Evolutionary conservation across 1,140 invertebrate genomes (phyloP).

Genomic region (Vollenhovia emeryi): DNA sequence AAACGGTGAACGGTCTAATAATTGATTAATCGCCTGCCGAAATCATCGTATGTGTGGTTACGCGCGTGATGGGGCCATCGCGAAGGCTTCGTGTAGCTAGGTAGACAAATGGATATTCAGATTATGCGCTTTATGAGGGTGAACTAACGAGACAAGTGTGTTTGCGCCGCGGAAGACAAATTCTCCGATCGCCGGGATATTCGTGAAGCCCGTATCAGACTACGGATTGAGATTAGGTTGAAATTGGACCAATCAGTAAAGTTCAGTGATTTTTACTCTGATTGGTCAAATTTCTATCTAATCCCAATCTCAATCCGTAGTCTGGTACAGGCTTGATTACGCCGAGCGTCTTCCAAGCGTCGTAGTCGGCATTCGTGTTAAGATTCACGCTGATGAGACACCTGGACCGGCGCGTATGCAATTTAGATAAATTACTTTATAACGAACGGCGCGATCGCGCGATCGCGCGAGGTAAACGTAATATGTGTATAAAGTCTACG

Average conservation of each 20-base stretch:
- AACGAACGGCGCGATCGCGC: conserved; percentile 4
- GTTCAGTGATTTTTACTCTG: no score
- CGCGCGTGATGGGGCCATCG: conserved; percentile 7
- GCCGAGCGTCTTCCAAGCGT: background rate
- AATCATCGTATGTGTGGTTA: conserved; percentile 14
- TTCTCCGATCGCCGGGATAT: conserved; percentile 7
- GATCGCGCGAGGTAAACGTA: conserved; percentile 18
- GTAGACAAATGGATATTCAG: conserved; percentile 47
- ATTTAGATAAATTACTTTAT: conserved; percentile 40
- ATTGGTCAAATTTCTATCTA: no score
- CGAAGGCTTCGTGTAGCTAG: conserved; percentile 14
- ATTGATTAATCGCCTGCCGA: background rate
- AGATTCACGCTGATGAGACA: conserved; percentile 4
- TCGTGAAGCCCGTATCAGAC: no score
- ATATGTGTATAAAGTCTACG: conserved; percentile 18
- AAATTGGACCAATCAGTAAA: no score
- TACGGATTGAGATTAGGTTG: no score
- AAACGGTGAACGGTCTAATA: conserved; percentile 1
- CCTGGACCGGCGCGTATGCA: background rate
- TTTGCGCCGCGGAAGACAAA: background rate
- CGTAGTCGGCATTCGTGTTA: background rate
- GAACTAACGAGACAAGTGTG: background rate
- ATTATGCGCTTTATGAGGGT: conserved; percentile 60
- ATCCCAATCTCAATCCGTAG: no score
- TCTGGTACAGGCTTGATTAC: no score